phyloP scores from a whole-genome alignment of 2,888 invertebrate genomes.

The Troides oblongomaculatus region DNA sequence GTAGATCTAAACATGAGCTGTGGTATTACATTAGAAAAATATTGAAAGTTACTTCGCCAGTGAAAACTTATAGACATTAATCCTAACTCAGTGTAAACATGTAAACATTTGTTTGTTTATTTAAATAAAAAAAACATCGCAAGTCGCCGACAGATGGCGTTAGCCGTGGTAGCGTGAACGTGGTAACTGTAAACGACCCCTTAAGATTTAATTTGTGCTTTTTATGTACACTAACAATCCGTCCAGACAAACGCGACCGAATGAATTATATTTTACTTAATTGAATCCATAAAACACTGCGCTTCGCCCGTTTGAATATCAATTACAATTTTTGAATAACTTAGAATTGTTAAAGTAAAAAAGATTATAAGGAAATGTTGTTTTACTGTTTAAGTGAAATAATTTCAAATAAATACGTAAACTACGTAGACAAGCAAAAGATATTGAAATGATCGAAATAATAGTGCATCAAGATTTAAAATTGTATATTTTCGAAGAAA shows the following conservation, averaged over 20 bases:
- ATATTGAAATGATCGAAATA: not conserved
- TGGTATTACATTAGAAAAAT: slow-evolving; percentile 5
- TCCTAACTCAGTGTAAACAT: slow-evolving; percentile 32
- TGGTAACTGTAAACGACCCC: slow-evolving; percentile 65
- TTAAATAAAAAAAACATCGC: slow-evolving; percentile 52
- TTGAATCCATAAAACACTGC: slow-evolving; percentile 10
- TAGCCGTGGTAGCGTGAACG: slow-evolving; percentile 52
- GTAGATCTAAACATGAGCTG: not conserved
- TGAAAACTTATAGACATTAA: slow-evolving; percentile 4
- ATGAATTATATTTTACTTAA: slow-evolving; percentile 22
- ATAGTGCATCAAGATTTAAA: no score
- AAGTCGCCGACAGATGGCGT: slow-evolving; percentile 69
- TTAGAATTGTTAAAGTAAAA: not conserved
- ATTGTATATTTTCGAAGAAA: not conserved
- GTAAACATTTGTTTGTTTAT: slow-evolving; percentile 40
- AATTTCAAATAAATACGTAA: not conserved
- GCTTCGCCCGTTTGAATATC: slow-evolving; percentile 4
- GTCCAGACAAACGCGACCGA: slow-evolving; percentile 8
- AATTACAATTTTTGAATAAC: not conserved
- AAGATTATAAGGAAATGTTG: not conserved
- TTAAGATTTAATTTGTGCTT: slow-evolving; percentile 55
- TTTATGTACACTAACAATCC: slow-evolving; percentile 9
- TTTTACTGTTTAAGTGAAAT: not conserved
- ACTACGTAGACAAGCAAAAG: not conserved
- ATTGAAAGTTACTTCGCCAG: slow-evolving; percentile 1